Evolutionary conservation across 2,113 vertebrate species (phyloP), one percentile per base, ranked within the genome.

Genomic region (Rhineura floridana): DNA sequence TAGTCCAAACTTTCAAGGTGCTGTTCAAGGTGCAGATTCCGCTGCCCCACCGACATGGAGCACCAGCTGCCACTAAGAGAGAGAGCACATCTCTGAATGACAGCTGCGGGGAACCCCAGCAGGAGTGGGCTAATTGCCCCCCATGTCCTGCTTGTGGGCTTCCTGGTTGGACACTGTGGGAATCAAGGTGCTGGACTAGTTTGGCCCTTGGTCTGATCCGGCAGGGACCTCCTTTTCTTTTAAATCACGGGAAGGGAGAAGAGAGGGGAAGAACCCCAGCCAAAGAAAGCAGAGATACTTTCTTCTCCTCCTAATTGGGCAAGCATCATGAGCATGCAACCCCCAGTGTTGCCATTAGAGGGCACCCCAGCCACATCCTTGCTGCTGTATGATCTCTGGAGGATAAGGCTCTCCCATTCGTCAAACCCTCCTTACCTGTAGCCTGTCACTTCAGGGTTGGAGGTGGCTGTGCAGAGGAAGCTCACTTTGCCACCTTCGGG

Each of bases 401-500:
- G 13, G 3, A 33, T 3, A n/a, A 4, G 72, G 73, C n/a, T 21
- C 2, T 15, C 21, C 36, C 25, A 7, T n/a, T 2, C 19, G 36
- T 83, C 30, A 23, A 6, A 6, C 69, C 11, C 93, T 95, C 11
- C 93, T 95, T 96, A 99, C 98, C 98, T 97, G 96, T 98, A 99
- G 88, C 97, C 97, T 0, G 97, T 98, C 94, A 99, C 98, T 77
- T 98, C 98, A 13, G 98, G 98, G 91, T 98, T 98, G 90, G 98
- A 98, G 0, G 97, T 97, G 44, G 98, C 98, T 7, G 96, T 96
- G 95, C 98, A 99, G 93, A 97, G 95, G 91, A 99, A 98, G 70
- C 97, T 97, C 78, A 98, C 98, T 80, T 97, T 98, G 72, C 97
- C 96, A 90, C 98, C 98, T 55, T 98, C 98, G 4, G 97, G 96